These are phyloP conservation scores for Trachops cirrhosus DNA, from an alignment of 2,797 vertebrate species.

Conservation along the genomic window DNA sequence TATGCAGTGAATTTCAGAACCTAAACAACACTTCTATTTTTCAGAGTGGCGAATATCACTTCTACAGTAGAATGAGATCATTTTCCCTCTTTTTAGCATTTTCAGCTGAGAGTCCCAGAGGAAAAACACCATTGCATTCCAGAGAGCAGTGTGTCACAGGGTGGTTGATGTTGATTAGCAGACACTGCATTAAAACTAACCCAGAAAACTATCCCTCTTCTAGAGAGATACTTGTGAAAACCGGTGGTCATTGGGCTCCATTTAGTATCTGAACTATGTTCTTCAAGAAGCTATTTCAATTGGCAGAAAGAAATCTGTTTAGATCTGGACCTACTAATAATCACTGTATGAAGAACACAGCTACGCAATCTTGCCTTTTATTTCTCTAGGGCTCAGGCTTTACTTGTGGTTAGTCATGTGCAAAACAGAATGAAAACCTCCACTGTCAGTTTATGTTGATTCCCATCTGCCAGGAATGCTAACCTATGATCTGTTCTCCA, in stretches of 20 bases:
- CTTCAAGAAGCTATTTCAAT: constrained; percentile 39
- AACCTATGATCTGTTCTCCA: constrained; percentile 42
- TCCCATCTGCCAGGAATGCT: constrained; percentile 55
- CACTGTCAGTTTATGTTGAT: constrained; percentile 18
- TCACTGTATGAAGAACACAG: constrained; percentile 39
- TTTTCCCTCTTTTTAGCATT: neutral
- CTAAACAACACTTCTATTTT: neutral
- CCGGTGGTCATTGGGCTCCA: neutral
- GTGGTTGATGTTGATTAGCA: neutral
- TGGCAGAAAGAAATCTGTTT: constrained; percentile 14
- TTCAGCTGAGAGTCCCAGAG: neutral
- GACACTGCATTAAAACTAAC: neutral
- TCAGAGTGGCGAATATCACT: neutral
- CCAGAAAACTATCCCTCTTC: neutral
- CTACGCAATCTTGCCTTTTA: constrained; percentile 32
- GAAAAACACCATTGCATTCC: neutral
- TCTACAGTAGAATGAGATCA: neutral
- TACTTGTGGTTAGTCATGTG: constrained; percentile 44
- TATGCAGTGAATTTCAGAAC: neutral
- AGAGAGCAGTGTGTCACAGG: neutral
- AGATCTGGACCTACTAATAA: constrained; percentile 49
- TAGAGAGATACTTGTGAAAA: neutral
- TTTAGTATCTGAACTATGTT: neutral
- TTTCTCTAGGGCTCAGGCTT: constrained; percentile 53
- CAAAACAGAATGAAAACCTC: constrained; percentile 55